Evolutionary conservation across 2,113 vertebrate species (phyloP).

Genomic region (Danio rerio): GRCz12tu NC_133181.1:34772001-34772500

Average conservation of each 20-base stretch:
- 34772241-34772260: background rate
- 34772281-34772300: background rate
- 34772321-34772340: slow-evolving; percentile 65
- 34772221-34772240: background rate
- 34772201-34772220: slow-evolving; percentile 26
- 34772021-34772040: slow-evolving; percentile 71
- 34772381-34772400: slow-evolving; percentile 32
- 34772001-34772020: slow-evolving; percentile 77
- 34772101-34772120: slow-evolving; percentile 69
- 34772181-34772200: slow-evolving; percentile 28
- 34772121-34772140: slow-evolving; percentile 58
- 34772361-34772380: slow-evolving; percentile 42
- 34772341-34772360: slow-evolving; percentile 31
- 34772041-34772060: slow-evolving; percentile 80
- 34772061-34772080: slow-evolving; percentile 81
- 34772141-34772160: slow-evolving; percentile 59
- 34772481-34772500: slow-evolving; percentile 77
- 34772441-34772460: slow-evolving; percentile 81
- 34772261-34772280: background rate
- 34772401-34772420: slow-evolving; percentile 67
- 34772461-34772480: slow-evolving; percentile 80
- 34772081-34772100: slow-evolving; percentile 81
- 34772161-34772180: slow-evolving; percentile 48
- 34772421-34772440: slow-evolving; percentile 75
- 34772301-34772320: background rate